Evolutionary conservation across 2,113 vertebrate genomes (phyloP).

Genomic region (Rostratula benghalensis): DNA sequence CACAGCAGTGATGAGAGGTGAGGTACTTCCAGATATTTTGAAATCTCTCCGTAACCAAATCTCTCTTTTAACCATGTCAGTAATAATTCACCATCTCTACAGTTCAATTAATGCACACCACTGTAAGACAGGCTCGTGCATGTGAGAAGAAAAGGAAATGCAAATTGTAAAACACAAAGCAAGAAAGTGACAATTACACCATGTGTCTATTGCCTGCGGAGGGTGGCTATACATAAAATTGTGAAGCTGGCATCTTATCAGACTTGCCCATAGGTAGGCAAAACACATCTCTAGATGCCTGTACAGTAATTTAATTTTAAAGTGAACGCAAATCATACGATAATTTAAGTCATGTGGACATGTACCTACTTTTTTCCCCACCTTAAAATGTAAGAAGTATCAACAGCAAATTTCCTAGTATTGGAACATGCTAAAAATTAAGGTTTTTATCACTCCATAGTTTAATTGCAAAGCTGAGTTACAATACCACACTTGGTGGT

Average conservation of each 20-base stretch:
- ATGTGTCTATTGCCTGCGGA: background rate
- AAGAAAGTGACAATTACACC: background rate
- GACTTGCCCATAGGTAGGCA: background rate
- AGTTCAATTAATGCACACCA: background rate
- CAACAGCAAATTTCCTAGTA: background rate
- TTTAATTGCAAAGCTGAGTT: conserved; percentile 31
- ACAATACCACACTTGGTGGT: background rate
- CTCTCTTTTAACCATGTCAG: background rate
- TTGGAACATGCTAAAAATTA: background rate
- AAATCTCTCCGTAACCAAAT: background rate
- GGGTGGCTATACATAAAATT: background rate
- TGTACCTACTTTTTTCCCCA: background rate
- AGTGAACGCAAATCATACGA: background rate
- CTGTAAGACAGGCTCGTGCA: background rate
- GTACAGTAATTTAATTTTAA: background rate
- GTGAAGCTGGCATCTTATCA: background rate
- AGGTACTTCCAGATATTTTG: background rate
- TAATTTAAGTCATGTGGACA: background rate
- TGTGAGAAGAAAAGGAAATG: background rate
- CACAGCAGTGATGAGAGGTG: background rate
- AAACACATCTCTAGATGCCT: background rate
- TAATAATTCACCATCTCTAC: background rate
- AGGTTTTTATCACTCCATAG: conserved; percentile 1
- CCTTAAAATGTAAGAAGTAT: background rate
- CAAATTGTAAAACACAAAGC: background rate